phyloP scores from a whole-genome alignment of 2,797 vertebrate species.

The Octomys mimax region DNA sequence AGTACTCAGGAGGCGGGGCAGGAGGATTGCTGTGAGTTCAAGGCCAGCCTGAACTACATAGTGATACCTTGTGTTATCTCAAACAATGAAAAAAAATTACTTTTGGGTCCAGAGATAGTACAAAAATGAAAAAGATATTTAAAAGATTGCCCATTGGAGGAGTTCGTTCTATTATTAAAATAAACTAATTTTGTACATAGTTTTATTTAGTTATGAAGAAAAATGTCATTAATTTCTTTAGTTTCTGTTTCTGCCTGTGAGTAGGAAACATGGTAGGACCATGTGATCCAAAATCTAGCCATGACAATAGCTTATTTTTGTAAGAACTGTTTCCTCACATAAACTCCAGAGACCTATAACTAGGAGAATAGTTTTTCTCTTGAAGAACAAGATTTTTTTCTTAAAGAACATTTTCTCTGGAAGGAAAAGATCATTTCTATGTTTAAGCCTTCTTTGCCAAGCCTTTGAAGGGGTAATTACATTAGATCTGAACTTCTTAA shows the following conservation, averaged over 20 bases:
- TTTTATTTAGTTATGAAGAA: slow-evolving; percentile 73
- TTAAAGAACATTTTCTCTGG: slow-evolving; percentile 41
- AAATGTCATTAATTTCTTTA: slow-evolving; percentile 59
- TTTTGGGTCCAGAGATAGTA: neutral
- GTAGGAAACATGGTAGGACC: slow-evolving; percentile 55
- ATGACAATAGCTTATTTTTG: slow-evolving; percentile 50
- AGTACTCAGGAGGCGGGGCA: neutral
- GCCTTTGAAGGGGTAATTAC: slow-evolving; percentile 22
- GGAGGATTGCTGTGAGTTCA: neutral
- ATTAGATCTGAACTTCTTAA: slow-evolving; percentile 15
- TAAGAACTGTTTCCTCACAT: slow-evolving; percentile 49
- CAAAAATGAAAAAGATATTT: slow-evolving; percentile 34
- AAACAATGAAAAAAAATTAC: neutral
- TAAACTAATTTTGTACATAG: neutral
- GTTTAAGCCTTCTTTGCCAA: slow-evolving; percentile 37
- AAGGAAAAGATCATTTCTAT: slow-evolving; percentile 26
- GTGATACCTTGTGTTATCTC: neutral
- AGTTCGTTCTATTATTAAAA: slow-evolving; percentile 51
- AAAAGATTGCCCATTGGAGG: neutral
- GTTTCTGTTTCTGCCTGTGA: slow-evolving; percentile 69
- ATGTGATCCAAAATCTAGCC: slow-evolving; percentile 39
- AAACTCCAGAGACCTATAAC: neutral
- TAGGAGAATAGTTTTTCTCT: slow-evolving; percentile 23
- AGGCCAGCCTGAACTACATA: neutral
- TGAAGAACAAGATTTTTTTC: slow-evolving; percentile 41